Conservation (phyloP, 2,113 vertebrate genomes). For the Thryonomys swinderianus region DNA sequence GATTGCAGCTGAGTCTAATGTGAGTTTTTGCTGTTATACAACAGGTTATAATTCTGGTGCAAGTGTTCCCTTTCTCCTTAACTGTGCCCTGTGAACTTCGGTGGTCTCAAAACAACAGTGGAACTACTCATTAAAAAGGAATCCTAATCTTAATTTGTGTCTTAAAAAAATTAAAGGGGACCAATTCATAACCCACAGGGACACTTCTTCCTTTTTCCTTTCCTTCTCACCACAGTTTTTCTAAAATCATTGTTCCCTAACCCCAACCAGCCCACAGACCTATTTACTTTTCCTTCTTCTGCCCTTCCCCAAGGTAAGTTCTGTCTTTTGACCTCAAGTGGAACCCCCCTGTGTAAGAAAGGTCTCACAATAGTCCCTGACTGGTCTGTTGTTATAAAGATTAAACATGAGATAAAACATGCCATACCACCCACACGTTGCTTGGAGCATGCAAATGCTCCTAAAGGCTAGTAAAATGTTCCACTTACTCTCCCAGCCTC, state of each 20-base stretch:
- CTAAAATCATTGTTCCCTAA: background rate
- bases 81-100: slow-evolving; percentile 30
- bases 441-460: background rate
- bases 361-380: background rate
- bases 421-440: background rate
- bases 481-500: background rate
- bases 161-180: slow-evolving; percentile 46
- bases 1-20: background rate
- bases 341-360: background rate
- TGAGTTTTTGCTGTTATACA: background rate
- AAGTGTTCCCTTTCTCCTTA: slow-evolving; percentile 9
- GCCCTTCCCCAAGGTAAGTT: background rate
- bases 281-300: background rate
- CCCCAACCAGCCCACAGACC: background rate
- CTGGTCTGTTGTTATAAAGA: background rate
- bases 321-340: background rate
- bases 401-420: background rate
- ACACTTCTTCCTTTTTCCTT: slow-evolving; percentile 8
- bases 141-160: slow-evolving; percentile 12
- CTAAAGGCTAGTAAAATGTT: background rate
- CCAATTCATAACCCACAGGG: slow-evolving; percentile 32
- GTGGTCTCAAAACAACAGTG: slow-evolving; percentile 34
- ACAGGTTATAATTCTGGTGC: background rate
- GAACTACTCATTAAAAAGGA: slow-evolving; percentile 63
- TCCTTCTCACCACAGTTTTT: background rate